Evolutionary conservation across 2,797 vertebrate genomes (phyloP), one percentile per base, ranked within the genome.

Genomic region (Cryptoprocta ferox): DNA sequence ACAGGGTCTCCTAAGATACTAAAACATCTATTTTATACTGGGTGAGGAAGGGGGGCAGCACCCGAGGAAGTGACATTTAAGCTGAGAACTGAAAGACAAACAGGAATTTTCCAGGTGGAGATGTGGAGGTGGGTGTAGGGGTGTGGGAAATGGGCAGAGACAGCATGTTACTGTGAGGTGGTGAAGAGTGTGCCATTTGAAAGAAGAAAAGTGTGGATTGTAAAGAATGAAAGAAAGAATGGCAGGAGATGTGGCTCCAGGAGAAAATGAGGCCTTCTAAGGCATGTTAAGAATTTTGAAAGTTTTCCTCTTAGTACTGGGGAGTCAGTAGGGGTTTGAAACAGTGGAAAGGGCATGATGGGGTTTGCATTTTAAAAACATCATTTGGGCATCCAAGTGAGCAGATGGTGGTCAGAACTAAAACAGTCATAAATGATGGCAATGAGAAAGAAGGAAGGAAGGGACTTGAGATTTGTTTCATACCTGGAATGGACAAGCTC

Each of bases 151-250:
- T 4, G 14, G 35, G 68, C 21, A 28, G 37, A 63, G 50, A 80
- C 18, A 12, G 32, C 2, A 0, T 8, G 5, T 50, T 26, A 32
- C 19, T 14, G 7, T 0, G 63, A 35, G 9, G 32, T 0, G 2
- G 56, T 24, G 13, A 48, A 79, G 83, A 75, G 48, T 83, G 76
- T 78, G 78, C 14, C 18, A 37, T 53, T 66, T 24, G 39, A 24
- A 81, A 75, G 70, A 37, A 90, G 66, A 71, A 19, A 50, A 79
- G 35, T 1, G 7, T 45, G 68, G 39, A 24, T 11, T 66, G 4
- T 12, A 59, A 18, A 42, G 56, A 65, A 19, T 13, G 39, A 78
- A 42, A 61, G 71, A 35, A 65, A 86, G 32, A 15, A 45, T 5
- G 13, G 26, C 18, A 15, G 42, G 71, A 59, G 3, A 45, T 4